Conservation (phyloP, 2,888 invertebrate species). For the Andrena hattorfiana region DNA sequence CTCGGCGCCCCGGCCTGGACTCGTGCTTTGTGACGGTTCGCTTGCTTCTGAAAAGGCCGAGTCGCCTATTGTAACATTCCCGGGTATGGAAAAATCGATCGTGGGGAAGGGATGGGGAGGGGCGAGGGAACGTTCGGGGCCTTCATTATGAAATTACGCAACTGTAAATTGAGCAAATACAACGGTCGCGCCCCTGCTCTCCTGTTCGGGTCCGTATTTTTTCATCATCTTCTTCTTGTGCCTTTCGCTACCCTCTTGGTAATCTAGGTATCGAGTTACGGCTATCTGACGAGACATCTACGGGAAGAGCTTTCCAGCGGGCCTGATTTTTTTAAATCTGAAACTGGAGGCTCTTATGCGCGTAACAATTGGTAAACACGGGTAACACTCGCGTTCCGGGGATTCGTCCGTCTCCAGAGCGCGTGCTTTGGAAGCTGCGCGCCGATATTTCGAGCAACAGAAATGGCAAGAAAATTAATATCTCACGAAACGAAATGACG, state of each 20-base stretch:
- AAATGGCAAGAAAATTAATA: too few relatives aligned
- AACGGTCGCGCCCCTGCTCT: conserved; percentile 73
- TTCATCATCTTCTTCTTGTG: conserved; percentile 41
- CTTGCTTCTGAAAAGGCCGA: conserved; percentile 75
- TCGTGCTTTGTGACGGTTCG: conserved; percentile 72
- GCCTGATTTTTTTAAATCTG: conserved; percentile 12
- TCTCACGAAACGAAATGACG: too few relatives aligned
- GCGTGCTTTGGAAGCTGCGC: too few relatives aligned
- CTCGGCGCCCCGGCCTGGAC: conserved; percentile 40
- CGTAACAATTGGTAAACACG: conserved; percentile 32
- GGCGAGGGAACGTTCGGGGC: conserved; percentile 72
- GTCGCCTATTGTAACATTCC: conserved; percentile 64
- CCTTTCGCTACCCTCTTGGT: conserved; percentile 49
- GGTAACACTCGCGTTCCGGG: neutral
- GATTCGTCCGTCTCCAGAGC: neutral
- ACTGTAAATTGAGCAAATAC: conserved; percentile 84
- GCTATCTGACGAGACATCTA: conserved; percentile 82
- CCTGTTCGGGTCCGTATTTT: conserved; percentile 76
- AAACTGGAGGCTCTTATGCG: conserved; percentile 10
- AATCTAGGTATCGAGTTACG: conserved; percentile 77
- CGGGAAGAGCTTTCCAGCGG: conserved; percentile 50
- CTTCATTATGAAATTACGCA: conserved; percentile 83
- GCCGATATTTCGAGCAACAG: too few relatives aligned
- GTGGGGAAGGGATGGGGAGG: conserved; percentile 58
- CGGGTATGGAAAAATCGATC: conserved; percentile 57